Evolutionary conservation across 2,888 invertebrate genomes (phyloP).

Genomic region (Crioceris asparagi): DNA sequence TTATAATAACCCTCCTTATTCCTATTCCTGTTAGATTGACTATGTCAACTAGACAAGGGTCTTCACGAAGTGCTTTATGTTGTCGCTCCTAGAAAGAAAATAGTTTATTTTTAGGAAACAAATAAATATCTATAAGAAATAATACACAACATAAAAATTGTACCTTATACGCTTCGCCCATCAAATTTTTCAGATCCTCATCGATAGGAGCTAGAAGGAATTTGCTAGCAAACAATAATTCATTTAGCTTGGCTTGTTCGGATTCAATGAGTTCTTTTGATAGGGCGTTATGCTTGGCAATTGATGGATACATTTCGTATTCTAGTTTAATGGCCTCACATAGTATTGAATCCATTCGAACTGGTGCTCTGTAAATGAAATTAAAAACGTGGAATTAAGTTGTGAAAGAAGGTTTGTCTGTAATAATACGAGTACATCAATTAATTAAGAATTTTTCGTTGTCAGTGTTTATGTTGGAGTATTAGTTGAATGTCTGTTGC

Average conservation of each 20-base stretch:
- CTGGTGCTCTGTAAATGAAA: constrained; percentile 43
- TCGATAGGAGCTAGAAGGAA: constrained; percentile 75
- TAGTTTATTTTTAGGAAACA: no score
- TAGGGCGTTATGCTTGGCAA: constrained; percentile 46
- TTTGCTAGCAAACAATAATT: constrained; percentile 76
- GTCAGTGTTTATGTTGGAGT: no score
- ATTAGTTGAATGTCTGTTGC: no score
- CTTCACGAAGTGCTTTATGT: no score
- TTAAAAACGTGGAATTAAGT: background rate
- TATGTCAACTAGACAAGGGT: constrained; percentile 68
- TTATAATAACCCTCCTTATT: constrained; percentile 74
- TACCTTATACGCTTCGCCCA: constrained; percentile 57
- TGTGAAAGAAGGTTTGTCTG: no score
- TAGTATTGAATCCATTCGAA: constrained; percentile 73
- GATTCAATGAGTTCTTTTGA: constrained; percentile 64
- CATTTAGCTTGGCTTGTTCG: constrained; percentile 75
- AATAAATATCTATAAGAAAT: no score
- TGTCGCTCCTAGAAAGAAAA: no score
- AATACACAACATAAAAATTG: no score
- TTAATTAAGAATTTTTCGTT: no score
- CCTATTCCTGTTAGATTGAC: constrained; percentile 88
- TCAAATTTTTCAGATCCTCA: constrained; percentile 63
- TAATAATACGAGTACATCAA: no score
- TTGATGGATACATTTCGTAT: constrained; percentile 57
- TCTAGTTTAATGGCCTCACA: constrained; percentile 80